Base-by-base conservation (phyloP, 2,888 invertebrate species). In the Tricholauxania praeusta region DNA sequence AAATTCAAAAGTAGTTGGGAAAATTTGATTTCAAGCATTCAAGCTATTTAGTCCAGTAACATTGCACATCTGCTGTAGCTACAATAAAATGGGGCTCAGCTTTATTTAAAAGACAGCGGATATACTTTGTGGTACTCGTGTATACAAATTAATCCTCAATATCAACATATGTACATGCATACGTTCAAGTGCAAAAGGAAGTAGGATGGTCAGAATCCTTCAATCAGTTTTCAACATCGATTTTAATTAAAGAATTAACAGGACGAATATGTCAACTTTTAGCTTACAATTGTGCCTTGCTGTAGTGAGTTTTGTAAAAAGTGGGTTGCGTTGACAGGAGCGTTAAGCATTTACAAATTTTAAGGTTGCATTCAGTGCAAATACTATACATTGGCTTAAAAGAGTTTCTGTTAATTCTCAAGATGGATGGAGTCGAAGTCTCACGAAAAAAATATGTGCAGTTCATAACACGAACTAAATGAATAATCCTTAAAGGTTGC, bases 211-310 rank as follows among this genome's bases (percentile, higher is more conserved):
- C 2, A 17, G 65, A 51, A 19, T 71, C 65, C 65, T 71, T 71
- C 57, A 65, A 65, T 71, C 65, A 65, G 49, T 65, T 71, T 65
- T 65, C 59, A 65, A 67, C 72, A 67, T 66, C 68, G 68, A 68
- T 72, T 72, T 72, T 72, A 72, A 72, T 72, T 68, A 72, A 72
- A 72, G 72, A 72, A 72, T 72, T 72, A 72, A 63, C 63, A 63
- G 63, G 47, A 39, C 10, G 39, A 55, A 53, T 68, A 28, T 55
- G 63, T 47, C 68, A 60, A 72, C 47, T 52, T 55, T 39, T 32
- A 51, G 62, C 60, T 66, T 72, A 60, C 32, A 19, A 32, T 48
- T 47, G 52, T 63, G 39, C 6, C 10, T 48, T 63, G 52, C 5
- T 48, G n/a, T 39, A 39, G n/a, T 14, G 48, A 15, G 12, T n/a